Percentiles rank a stretch among this genome's conserved stretches.
Conservation (phyloP, 1,140 invertebrate genomes). For the Papilio xuthus region DNA sequence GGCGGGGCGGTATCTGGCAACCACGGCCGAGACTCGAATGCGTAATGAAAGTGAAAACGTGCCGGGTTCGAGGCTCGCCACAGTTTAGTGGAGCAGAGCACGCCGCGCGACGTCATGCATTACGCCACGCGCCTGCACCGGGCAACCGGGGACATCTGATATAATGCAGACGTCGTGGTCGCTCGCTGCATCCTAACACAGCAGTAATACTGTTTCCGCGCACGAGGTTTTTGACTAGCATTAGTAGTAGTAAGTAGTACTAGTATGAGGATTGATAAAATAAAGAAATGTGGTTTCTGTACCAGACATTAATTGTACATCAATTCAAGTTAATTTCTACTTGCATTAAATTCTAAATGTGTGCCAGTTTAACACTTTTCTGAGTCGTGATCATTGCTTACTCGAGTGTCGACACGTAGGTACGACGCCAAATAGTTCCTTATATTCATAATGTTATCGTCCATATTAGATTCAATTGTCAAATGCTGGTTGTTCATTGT, state of each 20-base stretch:
- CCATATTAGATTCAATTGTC: too few relatives aligned
- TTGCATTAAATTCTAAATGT: too few relatives aligned
- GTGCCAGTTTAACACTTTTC: too few relatives aligned
- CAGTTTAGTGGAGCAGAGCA: neutral
- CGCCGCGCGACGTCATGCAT: neutral
- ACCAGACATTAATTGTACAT: too few relatives aligned
- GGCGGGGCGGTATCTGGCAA: conserved; percentile 3
- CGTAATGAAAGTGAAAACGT: conserved; percentile 47
- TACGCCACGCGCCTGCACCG: neutral
- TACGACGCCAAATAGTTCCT: too few relatives aligned
- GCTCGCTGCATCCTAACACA: neutral
- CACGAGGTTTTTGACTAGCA: neutral
- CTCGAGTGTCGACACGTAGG: too few relatives aligned
- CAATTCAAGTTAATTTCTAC: too few relatives aligned
- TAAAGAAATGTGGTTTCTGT: too few relatives aligned
- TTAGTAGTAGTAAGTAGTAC: too few relatives aligned
- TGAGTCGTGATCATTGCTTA: too few relatives aligned
- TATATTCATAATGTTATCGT: too few relatives aligned
- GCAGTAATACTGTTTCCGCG: neutral
- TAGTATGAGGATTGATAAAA: neutral
- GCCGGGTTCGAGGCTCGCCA: conserved; percentile 2
- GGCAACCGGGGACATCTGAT: neutral
- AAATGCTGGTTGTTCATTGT: too few relatives aligned
- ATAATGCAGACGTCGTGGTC: neutral
- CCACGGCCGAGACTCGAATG: conserved; percentile 43